These are phyloP conservation scores for Hassar affinis DNA, from an alignment of 2,113 vertebrate species.

Conservation along the genomic window DNA sequence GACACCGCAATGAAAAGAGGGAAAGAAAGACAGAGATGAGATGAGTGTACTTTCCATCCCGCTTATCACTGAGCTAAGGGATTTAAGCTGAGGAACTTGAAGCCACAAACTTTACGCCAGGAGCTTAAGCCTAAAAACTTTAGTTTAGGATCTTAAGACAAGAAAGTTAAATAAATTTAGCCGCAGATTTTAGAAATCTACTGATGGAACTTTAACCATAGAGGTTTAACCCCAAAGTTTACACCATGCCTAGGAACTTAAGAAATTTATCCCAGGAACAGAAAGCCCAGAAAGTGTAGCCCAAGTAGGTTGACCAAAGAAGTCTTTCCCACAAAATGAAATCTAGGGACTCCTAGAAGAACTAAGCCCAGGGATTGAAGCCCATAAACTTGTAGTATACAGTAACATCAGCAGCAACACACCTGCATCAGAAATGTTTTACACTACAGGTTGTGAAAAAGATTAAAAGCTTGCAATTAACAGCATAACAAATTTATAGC, in stretches of 20 bases:
- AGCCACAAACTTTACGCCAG: not conserved
- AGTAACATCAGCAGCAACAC: not conserved
- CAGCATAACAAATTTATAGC: not conserved
- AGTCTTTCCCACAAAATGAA: not conserved
- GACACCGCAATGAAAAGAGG: not conserved
- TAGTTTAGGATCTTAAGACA: not conserved
- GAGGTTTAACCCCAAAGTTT: not conserved
- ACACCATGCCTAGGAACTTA: not conserved
- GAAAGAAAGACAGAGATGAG: not conserved
- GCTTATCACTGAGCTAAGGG: constrained; percentile 10
- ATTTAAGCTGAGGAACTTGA: not conserved
- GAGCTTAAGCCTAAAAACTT: not conserved
- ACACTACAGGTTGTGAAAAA: not conserved
- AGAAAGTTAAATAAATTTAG: not conserved
- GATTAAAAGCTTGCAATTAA: not conserved
- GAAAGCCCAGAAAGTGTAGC: not conserved
- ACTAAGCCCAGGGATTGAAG: not conserved
- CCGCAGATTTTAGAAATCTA: not conserved
- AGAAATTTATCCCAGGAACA: not conserved
- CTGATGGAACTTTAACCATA: not conserved
- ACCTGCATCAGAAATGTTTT: not conserved
- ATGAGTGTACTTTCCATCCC: not conserved
- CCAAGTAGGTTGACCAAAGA: not conserved
- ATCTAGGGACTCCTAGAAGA: not conserved
- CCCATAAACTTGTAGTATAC: not conserved